Evolutionary conservation across 2,888 invertebrate genomes (phyloP).

Genomic region (Autographa pulchrina): DNA sequence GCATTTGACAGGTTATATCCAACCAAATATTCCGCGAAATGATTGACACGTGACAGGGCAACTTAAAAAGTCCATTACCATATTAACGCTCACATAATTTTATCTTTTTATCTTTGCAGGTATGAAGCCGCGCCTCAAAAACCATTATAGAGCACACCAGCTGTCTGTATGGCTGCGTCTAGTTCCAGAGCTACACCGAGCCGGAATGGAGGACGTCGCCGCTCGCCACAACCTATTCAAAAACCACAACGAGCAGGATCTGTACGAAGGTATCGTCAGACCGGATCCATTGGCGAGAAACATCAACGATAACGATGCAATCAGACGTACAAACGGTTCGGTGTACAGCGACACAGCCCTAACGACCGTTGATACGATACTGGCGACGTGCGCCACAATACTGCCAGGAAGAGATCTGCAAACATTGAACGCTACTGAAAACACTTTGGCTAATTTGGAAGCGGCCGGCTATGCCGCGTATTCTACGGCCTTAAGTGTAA

Average conservation of each 20-base stretch:
- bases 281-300: conserved; percentile 94
- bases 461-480: conserved; percentile 94
- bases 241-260: conserved; percentile 95
- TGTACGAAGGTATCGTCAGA: conserved; percentile 96
- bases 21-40: neutral
- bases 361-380: conserved; percentile 92
- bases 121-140: conserved; percentile 96
- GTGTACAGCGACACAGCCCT: conserved; percentile 90
- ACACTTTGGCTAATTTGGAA: conserved; percentile 94
- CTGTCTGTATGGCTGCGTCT: conserved; percentile 98
- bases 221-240: conserved; percentile 96
- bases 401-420: conserved; percentile 87
- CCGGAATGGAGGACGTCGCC: conserved; percentile 96
- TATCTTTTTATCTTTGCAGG: conserved; percentile 90
- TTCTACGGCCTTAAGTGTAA: conserved; percentile 93
- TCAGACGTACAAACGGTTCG: conserved; percentile 86
- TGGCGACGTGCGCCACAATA: conserved; percentile 93
- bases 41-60: neutral
- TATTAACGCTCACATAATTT: neutral
- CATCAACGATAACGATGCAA: conserved; percentile 90
- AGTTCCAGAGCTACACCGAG: conserved; percentile 96
- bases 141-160: conserved; percentile 98
- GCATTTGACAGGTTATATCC: conserved; percentile 5
- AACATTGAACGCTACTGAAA: conserved; percentile 90
- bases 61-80: conserved; percentile 9